These are phyloP conservation scores for Trachops cirrhosus DNA, from an alignment of 2,797 vertebrate species.

Conservation along the genomic window DNA sequence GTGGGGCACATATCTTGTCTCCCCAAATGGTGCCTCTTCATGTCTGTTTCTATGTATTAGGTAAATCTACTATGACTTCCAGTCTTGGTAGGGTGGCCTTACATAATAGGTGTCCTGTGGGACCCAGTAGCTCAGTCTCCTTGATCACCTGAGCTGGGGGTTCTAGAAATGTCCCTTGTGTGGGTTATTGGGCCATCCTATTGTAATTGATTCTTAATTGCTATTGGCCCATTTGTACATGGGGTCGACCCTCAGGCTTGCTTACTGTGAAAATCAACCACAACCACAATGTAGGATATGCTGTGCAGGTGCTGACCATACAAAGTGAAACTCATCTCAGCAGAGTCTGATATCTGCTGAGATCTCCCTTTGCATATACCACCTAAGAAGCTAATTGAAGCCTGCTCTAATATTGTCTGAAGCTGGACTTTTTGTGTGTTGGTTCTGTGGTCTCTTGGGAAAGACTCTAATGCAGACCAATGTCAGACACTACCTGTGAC, in stretches of 20 bases:
- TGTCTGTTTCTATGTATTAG: too few species aligned
- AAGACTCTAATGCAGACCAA: background rate
- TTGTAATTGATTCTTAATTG: background rate
- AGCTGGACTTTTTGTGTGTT: background rate
- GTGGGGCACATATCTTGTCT: too few species aligned
- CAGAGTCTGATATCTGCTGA: background rate
- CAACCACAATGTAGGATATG: background rate
- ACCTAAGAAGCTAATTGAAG: background rate
- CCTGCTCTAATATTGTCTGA: background rate
- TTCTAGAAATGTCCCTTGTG: background rate
- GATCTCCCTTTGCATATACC: background rate
- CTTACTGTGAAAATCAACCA: background rate
- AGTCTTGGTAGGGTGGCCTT: too few species aligned
- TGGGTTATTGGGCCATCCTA: background rate
- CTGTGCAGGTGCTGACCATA: background rate
- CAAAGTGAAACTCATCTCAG: background rate
- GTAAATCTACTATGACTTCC: too few species aligned
- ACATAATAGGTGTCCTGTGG: too few species aligned
- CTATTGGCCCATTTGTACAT: background rate
- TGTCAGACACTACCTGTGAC: background rate
- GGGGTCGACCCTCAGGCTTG: background rate
- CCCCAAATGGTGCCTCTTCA: too few species aligned
- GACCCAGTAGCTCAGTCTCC: too few species aligned
- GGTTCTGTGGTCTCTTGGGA: background rate
- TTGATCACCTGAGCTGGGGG: background rate